These are phyloP conservation scores for Mormyrops boulengeri DNA, from an alignment of 2,797 vertebrate species.

Conservation along the genomic window DNA sequence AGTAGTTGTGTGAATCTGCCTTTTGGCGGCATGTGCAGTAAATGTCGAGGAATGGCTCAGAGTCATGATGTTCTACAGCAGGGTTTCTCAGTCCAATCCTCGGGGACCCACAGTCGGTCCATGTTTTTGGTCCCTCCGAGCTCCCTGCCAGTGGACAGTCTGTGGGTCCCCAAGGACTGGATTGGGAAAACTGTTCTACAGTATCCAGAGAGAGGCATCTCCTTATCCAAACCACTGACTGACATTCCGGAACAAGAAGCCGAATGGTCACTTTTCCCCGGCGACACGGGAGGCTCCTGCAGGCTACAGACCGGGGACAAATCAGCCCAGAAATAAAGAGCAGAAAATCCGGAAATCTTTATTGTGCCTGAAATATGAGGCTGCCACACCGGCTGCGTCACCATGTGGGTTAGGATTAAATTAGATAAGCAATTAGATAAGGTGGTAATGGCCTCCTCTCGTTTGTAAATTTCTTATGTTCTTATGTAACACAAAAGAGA, in stretches of 20 bases:
- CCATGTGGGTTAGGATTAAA: not conserved
- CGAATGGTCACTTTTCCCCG: not conserved
- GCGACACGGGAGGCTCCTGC: not conserved
- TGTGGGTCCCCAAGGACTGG: not conserved
- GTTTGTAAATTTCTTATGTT: too few relatives aligned
- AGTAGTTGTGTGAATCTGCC: not conserved
- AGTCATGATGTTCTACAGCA: not conserved
- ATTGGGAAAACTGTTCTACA: not conserved
- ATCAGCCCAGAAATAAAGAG: not conserved
- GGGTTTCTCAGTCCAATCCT: not conserved
- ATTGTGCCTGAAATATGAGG: not conserved
- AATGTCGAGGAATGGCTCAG: not conserved
- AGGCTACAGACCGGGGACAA: not conserved
- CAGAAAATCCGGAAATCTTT: not conserved
- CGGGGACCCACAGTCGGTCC: not conserved
- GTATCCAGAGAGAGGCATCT: not conserved
- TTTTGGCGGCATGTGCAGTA: not conserved
- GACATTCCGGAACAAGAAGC: not conserved
- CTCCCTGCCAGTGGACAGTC: not conserved
- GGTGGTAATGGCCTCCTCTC: too few relatives aligned
- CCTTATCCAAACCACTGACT: not conserved
- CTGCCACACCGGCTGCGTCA: not conserved
- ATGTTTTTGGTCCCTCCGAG: not conserved
- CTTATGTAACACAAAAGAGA: not conserved
- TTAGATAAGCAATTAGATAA: not conserved